These are phyloP conservation scores for Asbolus verrucosus DNA, from an alignment of 1,140 invertebrate genomes.

Conservation along the genomic window DNA sequence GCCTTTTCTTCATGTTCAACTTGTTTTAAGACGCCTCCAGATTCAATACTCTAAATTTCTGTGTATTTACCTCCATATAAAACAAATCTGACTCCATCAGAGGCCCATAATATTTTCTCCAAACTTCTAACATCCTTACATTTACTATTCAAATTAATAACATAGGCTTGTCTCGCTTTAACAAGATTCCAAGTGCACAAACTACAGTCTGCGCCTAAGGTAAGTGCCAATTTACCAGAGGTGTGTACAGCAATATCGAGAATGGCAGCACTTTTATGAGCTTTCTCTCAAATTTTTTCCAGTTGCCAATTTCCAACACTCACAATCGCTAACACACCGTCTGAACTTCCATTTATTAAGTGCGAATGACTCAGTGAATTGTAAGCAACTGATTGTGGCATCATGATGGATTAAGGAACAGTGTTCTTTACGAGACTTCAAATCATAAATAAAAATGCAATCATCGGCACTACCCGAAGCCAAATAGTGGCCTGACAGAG, in stretches of 20 bases:
- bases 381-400: slow-evolving; percentile 82
- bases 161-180: slow-evolving; percentile 89
- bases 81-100: slow-evolving; percentile 79
- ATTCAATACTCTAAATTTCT: slow-evolving; percentile 82
- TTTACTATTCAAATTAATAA: slow-evolving; percentile 83
- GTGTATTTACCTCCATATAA: slow-evolving; percentile 77
- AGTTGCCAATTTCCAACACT: slow-evolving; percentile 86
- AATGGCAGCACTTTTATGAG: slow-evolving; percentile 77
- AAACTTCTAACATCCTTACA: slow-evolving; percentile 68
- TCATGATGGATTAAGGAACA: slow-evolving; percentile 85
- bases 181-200: slow-evolving; percentile 94
- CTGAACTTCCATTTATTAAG: slow-evolving; percentile 84
- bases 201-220: slow-evolving; percentile 85
- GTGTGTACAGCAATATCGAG: slow-evolving; percentile 85
- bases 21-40: slow-evolving; percentile 74
- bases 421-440: slow-evolving; percentile 80
- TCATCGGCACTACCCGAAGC: slow-evolving; percentile 93
- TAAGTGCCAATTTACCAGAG: slow-evolving; percentile 88
- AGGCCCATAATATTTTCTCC: slow-evolving; percentile 73
- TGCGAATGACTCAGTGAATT: slow-evolving; percentile 83
- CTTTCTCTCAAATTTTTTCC: slow-evolving; percentile 81
- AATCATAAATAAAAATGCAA: slow-evolving; percentile 86
- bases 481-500: slow-evolving; percentile 78
- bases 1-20: slow-evolving; percentile 73
- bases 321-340: slow-evolving; percentile 86